Evolutionary conservation across 2,888 invertebrate genomes (phyloP), one percentile per base, ranked within the genome.

Genomic region (Hesperia comma): DNA sequence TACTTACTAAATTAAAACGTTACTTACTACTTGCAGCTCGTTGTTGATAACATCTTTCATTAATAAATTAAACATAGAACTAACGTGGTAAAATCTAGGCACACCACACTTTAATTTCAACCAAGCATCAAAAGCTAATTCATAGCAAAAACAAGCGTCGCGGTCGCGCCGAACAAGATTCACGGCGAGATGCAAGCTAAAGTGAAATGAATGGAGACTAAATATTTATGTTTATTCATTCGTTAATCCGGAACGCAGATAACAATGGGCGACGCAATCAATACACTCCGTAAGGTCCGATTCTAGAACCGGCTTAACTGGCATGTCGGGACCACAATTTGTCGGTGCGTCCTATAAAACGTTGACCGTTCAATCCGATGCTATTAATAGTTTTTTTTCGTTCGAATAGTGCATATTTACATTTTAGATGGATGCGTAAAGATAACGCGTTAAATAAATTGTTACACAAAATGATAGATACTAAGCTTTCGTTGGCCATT

Each of bases 241-340:
- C 41, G 63, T 64, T 64, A 64, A 64, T 64, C 64, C 64, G 53
- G 64, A 53, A 58, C 53, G 64, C 53, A 60, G 58, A 66, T 60
- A 66, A 66, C 66, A 66, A 66, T 66, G 54, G 54, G 33, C 60
- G 43, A 60, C 46, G 58, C 21, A 60, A 66, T 66, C 66, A 60
- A 60, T 60, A 60, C 40, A 40, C 40, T 37, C 53, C 15, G 53
- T 54, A 56, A 54, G 60, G 66, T 64, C 26, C 53, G 32, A 58
- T 58, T 58, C 58, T 64, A 19, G 66, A 66, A 60, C 66, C 60
- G 66, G 66, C 64, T 58, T 32, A 54, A 53, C 64, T 17, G 64
- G 53, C 64, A 54, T 41, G 32, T 60, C 58, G 32, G 33, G 53
- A 66, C 58, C 64, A 53, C 58, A 54, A 60, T 66, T 66, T 66